These are phyloP conservation scores for Eremobia ochroleuca DNA, from an alignment of 2,888 invertebrate species.

Conservation along the genomic window DNA sequence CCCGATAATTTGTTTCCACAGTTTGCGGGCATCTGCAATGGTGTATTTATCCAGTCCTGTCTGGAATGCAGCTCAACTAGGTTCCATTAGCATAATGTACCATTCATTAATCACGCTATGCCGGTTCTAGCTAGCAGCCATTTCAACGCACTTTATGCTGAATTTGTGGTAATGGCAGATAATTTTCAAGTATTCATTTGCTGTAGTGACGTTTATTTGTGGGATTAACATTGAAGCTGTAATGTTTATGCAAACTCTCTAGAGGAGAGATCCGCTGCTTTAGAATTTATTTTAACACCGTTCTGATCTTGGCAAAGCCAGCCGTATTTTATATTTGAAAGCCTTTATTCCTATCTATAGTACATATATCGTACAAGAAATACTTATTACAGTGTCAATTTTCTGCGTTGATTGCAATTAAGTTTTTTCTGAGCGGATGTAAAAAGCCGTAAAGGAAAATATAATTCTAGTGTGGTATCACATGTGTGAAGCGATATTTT, in stretches of 20 bases:
- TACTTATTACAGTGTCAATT: neutral
- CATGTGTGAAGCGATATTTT: slow-evolving; percentile 52
- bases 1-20: slow-evolving; percentile 16
- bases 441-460: slow-evolving; percentile 8
- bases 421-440: slow-evolving; percentile 19
- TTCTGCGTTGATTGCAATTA: neutral
- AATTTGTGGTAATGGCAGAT: slow-evolving; percentile 63
- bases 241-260: slow-evolving; percentile 35
- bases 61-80: slow-evolving; percentile 72
- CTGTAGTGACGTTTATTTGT: slow-evolving; percentile 57
- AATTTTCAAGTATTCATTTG: slow-evolving; percentile 62
- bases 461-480: slow-evolving; percentile 11
- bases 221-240: slow-evolving; percentile 47
- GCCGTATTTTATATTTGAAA: slow-evolving; percentile 7
- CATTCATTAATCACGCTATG: slow-evolving; percentile 71
- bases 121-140: slow-evolving; percentile 57
- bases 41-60: slow-evolving; percentile 63
- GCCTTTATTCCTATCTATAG: neutral
- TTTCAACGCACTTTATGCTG: slow-evolving; percentile 63
- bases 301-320: slow-evolving; percentile 1
- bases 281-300: slow-evolving; percentile 25
- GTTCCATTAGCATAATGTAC: slow-evolving; percentile 70
- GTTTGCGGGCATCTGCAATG: slow-evolving; percentile 50
- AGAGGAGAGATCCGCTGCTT: slow-evolving; percentile 21
- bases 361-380: neutral